A percentile compares a stretch with the other conserved stretches of the same genome.
Conservation (phyloP, 2,888 invertebrate genomes). For the Calliphora vomitoria region DNA sequence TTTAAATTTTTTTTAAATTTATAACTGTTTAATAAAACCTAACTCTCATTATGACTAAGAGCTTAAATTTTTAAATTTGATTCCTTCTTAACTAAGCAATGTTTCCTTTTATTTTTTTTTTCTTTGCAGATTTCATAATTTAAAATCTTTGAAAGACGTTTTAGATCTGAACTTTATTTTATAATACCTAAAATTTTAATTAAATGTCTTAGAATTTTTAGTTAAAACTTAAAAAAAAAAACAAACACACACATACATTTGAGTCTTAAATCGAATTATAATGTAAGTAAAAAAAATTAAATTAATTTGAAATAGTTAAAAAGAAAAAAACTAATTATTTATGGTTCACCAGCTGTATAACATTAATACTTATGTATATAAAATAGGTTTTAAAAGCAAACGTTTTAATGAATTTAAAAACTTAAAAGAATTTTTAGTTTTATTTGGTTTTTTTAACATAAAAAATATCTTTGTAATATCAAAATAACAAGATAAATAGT, state of each 20-base stretch:
- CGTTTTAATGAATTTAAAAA: not conserved
- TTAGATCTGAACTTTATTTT: not conserved
- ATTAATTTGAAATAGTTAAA: conserved; percentile 33
- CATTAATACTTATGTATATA: not conserved
- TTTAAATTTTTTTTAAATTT: not conserved
- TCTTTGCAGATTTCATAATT: conserved; percentile 32
- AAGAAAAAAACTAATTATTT: conserved; percentile 10
- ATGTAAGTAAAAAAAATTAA: conserved; percentile 34
- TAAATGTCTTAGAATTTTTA: conserved; percentile 20
- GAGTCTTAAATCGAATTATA: conserved; percentile 49
- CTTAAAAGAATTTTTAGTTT: too few species aligned
- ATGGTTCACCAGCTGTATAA: conserved; percentile 1
- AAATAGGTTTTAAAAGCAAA: not conserved
- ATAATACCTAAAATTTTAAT: not conserved
- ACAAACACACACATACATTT: conserved; percentile 5
- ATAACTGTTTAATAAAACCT: too few species aligned
- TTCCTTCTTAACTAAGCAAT: not conserved
- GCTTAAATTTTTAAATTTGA: too few species aligned
- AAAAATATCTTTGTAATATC: too few species aligned
- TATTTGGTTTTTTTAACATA: too few species aligned
- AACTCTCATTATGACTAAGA: too few species aligned
- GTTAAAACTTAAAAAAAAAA: conserved; percentile 1
- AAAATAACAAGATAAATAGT: too few species aligned
- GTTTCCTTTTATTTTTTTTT: not conserved
- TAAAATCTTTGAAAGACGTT: not conserved